Conservation (phyloP, 1,140 invertebrate species). For the Prorops nasuta region DNA sequence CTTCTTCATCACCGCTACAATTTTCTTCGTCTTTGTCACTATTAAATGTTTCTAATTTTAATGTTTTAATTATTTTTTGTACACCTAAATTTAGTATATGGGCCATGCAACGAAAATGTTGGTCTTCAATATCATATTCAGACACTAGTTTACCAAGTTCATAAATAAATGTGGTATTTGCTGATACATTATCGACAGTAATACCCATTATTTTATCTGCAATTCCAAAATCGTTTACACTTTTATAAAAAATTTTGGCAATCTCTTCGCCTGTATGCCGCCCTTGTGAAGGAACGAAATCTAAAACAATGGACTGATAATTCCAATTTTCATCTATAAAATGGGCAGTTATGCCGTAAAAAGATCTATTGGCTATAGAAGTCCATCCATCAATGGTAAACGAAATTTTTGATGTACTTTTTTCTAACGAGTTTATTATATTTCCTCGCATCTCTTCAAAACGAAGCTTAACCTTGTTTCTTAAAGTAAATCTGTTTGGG, state of each 20-base stretch:
- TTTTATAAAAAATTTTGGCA: conserved; percentile 6
- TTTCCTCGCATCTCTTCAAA: conserved; percentile 1
- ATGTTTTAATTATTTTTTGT: conserved; percentile 10
- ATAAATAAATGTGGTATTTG: conserved; percentile 4
- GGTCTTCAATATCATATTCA: conserved; percentile 3
- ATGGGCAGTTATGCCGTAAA: conserved; percentile 11
- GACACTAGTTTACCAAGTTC: conserved; percentile 1
- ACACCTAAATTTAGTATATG: conserved; percentile 11
- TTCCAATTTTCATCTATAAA: conserved; percentile 12
- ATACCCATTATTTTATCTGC: conserved; percentile 1
- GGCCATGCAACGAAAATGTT: conserved; percentile 8
- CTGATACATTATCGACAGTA: no score
- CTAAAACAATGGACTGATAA: conserved; percentile 10
- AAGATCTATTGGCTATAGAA: conserved; percentile 5
- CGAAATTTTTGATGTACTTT: conserved; percentile 12
- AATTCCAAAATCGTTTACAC: background rate
- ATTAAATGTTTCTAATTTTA: no score
- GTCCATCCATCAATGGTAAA: no score
- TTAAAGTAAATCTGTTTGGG: background rate
- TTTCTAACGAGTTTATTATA: conserved; percentile 4
- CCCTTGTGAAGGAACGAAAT: conserved; percentile 9
- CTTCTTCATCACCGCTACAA: no score
- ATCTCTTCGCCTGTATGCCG: conserved; percentile 10
- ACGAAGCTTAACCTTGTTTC: background rate
- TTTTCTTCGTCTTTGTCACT: no score